These are phyloP conservation scores for Suricata suricatta DNA, from an alignment of 2,113 vertebrate genomes.

Conservation along the genomic window DNA sequence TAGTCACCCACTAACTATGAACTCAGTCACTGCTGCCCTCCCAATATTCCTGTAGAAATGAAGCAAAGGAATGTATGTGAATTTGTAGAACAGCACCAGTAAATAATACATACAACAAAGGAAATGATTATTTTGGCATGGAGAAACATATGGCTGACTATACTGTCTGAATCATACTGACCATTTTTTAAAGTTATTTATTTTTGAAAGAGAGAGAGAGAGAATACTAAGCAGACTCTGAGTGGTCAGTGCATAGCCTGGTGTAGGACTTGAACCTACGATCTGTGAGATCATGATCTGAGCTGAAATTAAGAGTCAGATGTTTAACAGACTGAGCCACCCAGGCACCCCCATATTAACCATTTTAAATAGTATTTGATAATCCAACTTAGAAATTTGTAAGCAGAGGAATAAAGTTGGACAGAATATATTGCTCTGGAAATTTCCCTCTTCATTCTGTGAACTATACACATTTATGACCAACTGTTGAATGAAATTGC, in stretches of 20 bases:
- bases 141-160: neutral
- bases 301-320: no score
- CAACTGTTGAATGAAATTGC: neutral
- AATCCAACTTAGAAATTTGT: constrained; percentile 5
- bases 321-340: no score
- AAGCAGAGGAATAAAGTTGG: neutral
- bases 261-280: no score
- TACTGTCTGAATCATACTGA: neutral
- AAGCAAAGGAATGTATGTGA: neutral
- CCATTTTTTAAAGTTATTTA: no score
- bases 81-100: neutral
- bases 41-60: neutral
- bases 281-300: no score
- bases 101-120: neutral
- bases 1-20: neutral
- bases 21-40: neutral
- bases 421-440: neutral
- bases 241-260: no score
- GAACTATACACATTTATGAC: neutral
- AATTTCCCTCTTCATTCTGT: constrained; percentile 2
- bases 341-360: neutral
- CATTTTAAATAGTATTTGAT: neutral
- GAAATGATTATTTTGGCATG: neutral
- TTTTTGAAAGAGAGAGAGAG: no score
- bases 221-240: no score